phyloP scores from a whole-genome alignment of 2,113 vertebrate species.

The Grallaria varia region DNA sequence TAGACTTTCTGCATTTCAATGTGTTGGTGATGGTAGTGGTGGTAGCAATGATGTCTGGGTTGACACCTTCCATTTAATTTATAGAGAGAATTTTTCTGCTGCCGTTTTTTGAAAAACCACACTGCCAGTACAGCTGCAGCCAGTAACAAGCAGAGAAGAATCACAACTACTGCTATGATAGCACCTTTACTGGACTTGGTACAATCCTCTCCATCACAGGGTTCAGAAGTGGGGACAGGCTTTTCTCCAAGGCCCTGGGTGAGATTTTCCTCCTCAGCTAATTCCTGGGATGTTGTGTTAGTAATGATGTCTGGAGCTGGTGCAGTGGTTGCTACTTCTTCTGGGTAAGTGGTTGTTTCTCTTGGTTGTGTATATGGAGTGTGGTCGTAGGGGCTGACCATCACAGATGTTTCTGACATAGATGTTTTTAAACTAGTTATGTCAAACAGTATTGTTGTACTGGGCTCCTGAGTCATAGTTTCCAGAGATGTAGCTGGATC shows the following conservation, averaged over 20 bases:
- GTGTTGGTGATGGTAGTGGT: constrained; percentile 87
- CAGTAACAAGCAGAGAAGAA: constrained; percentile 79
- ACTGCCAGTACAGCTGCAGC: constrained; percentile 72
- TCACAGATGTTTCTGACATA: constrained; percentile 55
- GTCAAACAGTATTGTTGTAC: constrained; percentile 34
- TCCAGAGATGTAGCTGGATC: constrained; percentile 21
- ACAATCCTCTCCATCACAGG: constrained; percentile 73
- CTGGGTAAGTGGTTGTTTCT: not conserved
- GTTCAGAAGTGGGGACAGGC: constrained; percentile 56
- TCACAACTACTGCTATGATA: constrained; percentile 81
- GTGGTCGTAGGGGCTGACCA: not conserved
- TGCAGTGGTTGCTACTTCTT: constrained; percentile 15
- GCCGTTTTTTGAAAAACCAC: constrained; percentile 87
- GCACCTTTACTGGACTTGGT: constrained; percentile 75
- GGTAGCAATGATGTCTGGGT: constrained; percentile 77
- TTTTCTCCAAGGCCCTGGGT: constrained; percentile 73
- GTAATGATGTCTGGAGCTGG: constrained; percentile 51
- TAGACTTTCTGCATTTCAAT: constrained; percentile 94
- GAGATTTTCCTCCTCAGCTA: constrained; percentile 69
- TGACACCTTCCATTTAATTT: constrained; percentile 89
- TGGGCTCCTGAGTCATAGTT: not conserved
- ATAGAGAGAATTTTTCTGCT: constrained; percentile 90
- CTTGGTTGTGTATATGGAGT: not conserved
- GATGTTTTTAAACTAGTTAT: constrained; percentile 37
- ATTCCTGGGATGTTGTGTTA: constrained; percentile 46